Evolutionary conservation across 1,140 invertebrate genomes (phyloP).

Genomic region (Fopius arisanus): DNA sequence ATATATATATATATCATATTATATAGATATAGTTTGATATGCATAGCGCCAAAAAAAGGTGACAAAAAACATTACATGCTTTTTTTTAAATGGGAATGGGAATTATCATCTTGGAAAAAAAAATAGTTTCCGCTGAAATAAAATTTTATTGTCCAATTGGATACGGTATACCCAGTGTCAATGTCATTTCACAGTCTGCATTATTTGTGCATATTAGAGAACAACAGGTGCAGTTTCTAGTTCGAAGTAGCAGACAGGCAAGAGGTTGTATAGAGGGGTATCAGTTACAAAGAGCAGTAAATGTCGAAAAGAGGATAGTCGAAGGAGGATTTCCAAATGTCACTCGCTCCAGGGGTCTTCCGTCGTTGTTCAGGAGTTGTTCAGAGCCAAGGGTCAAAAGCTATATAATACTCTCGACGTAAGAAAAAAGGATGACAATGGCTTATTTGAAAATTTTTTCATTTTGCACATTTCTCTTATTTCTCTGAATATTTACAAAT

Average conservation of each 20-base stretch:
- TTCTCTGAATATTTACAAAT: background rate
- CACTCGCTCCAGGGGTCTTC: background rate
- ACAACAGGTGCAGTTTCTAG: slow-evolving; percentile 26
- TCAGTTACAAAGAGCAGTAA: slow-evolving; percentile 33
- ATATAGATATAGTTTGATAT: too few relatives aligned
- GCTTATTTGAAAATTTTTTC: background rate
- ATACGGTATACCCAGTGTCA: slow-evolving; percentile 9
- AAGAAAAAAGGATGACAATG: background rate
- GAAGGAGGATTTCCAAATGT: slow-evolving; percentile 6
- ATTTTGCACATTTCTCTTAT: background rate
- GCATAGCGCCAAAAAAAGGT: too few relatives aligned
- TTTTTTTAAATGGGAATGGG: too few relatives aligned
- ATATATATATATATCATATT: too few relatives aligned
- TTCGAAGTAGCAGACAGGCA: background rate
- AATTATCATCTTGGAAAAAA: background rate
- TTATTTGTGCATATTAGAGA: slow-evolving; percentile 2
- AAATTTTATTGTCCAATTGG: background rate
- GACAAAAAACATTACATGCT: too few relatives aligned
- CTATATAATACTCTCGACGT: background rate
- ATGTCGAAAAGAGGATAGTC: slow-evolving; percentile 10
- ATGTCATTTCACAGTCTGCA: slow-evolving; percentile 15
- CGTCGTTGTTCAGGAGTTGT: background rate
- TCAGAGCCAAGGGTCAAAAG: background rate
- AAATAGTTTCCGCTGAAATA: background rate
- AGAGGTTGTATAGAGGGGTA: slow-evolving; percentile 16